phyloP scores from a whole-genome alignment of 2,888 invertebrate genomes.

The Barypeithes pellucidus region DNA sequence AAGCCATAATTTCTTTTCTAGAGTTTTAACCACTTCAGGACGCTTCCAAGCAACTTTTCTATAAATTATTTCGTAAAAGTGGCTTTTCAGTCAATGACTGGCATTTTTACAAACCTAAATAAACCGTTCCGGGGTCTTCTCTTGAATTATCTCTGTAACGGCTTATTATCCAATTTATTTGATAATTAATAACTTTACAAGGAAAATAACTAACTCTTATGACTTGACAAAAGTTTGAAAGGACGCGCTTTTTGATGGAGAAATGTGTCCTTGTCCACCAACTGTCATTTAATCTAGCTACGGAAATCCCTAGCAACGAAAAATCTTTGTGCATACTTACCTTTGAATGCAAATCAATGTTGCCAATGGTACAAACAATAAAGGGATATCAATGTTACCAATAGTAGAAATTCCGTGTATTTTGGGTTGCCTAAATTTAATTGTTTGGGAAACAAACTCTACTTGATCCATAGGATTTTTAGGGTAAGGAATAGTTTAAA shows the following conservation, averaged over 20 bases:
- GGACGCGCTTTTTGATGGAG: slow-evolving; percentile 2
- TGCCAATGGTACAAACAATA: neutral
- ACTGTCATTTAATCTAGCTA: too few species aligned
- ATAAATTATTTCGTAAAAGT: neutral
- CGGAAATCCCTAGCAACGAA: too few species aligned
- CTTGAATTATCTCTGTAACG: neutral
- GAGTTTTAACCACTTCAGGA: neutral
- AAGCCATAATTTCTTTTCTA: slow-evolving; percentile 20
- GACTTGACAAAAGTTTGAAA: slow-evolving; percentile 7
- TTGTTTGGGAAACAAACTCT: neutral
- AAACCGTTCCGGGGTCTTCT: neutral
- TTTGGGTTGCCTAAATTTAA: neutral
- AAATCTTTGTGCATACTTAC: neutral
- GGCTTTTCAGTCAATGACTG: neutral
- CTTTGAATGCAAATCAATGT: neutral
- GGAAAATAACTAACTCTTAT: neutral
- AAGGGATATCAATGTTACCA: neutral
- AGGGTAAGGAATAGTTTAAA: neutral
- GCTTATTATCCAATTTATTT: neutral
- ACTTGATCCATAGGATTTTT: neutral
- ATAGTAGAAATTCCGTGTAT: neutral
- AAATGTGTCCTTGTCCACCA: neutral
- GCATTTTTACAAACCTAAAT: neutral
- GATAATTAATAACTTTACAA: neutral
- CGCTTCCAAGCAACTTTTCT: neutral